A percentile compares a stretch with the other conserved stretches of the same genome.
phyloP scores from a whole-genome alignment of 2,797 vertebrate genomes.

The Liparis tanakae region DNA sequence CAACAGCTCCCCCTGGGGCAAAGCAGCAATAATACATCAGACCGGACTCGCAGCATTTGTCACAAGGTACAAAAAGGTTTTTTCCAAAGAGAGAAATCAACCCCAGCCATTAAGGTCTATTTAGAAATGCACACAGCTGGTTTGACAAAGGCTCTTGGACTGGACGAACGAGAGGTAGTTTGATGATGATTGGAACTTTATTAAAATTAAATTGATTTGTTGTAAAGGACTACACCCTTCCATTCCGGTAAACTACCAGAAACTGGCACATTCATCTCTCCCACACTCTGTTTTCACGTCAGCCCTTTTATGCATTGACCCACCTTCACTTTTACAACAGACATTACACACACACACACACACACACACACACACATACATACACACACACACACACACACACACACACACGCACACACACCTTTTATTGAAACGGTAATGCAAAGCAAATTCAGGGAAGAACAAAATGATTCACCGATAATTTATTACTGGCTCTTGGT shows the following conservation, averaged over 20 bases:
- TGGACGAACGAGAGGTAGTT: neutral
- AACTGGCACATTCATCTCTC: slow-evolving; percentile 1
- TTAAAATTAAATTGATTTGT: neutral
- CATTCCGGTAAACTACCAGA: neutral
- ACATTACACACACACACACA: slow-evolving; percentile 46
- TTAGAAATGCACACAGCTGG: neutral
- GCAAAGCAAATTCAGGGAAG: slow-evolving; percentile 8
- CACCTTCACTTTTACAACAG: slow-evolving; percentile 54
- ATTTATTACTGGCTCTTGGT: slow-evolving; percentile 49
- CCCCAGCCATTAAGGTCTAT: neutral
- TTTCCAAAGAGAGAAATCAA: neutral
- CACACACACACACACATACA: slow-evolving; percentile 36
- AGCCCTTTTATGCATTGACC: slow-evolving; percentile 52
- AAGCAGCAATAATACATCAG: slow-evolving; percentile 49
- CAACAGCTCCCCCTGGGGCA: slow-evolving; percentile 80
- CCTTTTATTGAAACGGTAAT: slow-evolving; percentile 36
- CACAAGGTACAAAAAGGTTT: neutral
- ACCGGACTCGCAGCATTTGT: neutral
- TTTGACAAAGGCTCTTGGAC: neutral
- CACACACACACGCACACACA: slow-evolving; percentile 6
- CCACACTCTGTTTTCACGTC: slow-evolving; percentile 42
- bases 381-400: slow-evolving; percentile 1
- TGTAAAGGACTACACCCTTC: neutral
- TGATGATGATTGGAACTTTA: neutral
- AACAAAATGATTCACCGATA: slow-evolving; percentile 33